Evolutionary conservation across 2,797 vertebrate species (phyloP), one percentile per base, ranked within the genome.

Genomic region (Tinamus major): DNA sequence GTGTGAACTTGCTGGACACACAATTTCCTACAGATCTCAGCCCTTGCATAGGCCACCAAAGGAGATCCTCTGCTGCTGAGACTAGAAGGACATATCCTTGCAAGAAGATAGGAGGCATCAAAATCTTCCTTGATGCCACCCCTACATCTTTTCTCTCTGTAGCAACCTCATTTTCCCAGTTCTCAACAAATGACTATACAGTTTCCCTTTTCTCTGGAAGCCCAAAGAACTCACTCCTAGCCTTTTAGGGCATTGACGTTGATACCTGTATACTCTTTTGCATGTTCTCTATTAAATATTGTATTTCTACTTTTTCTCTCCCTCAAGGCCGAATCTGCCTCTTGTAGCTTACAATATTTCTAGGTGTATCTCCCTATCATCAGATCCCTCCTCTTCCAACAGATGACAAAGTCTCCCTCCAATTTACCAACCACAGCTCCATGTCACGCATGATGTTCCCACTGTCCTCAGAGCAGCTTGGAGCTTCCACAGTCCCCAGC

Each of bases 321-420:
- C 8, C 6, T 14, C 4, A 15, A 56, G 29, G 10, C 31, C 55
- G 6, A n/a, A n/a, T 56, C 31, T n/a, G 55, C 53, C 53, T 56
- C 29, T 19, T 6, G 6, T 11, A 56, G 53, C 53, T 56, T n/a
- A 17, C 31, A 56, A 18, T 31, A 56, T 56, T 56, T 13, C 55
- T 10, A n/a, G 55, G 55, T 2, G 11, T n/a, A 56, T 56, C 29
- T 56, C 55, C 55, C 31, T 20, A 12, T 11, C 55, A 19, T 31
- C 53, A 18, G 29, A 55, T 55, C 29, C 53, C 31, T 56, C 17
- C 55, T 29, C 31, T 56, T 56, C 31, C 55, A 79, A 42, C 20
- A 29, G 6, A 59, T 41, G 2, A 58, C 0, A 0, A 48, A 63
- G 13, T 16, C 2, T 13, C 41, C 46, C 51, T 17, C 68, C 6